Evolutionary conservation across 2,888 invertebrate genomes (phyloP).

Genomic region (Coelopa pilipes): DNA sequence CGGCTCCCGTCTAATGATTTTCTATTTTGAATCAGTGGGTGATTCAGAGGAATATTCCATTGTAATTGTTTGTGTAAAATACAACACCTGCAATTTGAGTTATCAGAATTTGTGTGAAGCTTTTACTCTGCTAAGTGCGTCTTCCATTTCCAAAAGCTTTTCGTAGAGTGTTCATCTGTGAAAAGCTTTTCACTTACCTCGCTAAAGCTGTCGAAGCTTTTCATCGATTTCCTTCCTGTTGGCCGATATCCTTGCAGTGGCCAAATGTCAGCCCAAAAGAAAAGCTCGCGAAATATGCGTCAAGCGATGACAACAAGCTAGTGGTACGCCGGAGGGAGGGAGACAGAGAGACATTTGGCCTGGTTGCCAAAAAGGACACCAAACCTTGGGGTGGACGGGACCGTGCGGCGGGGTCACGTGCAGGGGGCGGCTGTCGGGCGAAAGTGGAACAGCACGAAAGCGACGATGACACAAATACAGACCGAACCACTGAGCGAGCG

Average conservation of each 20-base stretch:
- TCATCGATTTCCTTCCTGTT: background rate
- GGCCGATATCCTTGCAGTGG: background rate
- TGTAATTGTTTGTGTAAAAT: background rate
- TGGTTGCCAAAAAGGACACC: slow-evolving; percentile 34
- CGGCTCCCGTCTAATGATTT: background rate
- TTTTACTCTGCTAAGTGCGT: too few relatives aligned
- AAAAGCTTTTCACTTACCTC: background rate
- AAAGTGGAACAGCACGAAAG: slow-evolving; percentile 10
- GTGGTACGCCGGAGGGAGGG: background rate
- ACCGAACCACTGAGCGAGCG: background rate
- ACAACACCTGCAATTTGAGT: too few relatives aligned
- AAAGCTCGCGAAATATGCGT: slow-evolving; percentile 1
- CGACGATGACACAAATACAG: slow-evolving; percentile 26
- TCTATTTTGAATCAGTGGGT: background rate
- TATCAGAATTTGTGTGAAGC: background rate
- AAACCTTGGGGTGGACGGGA: background rate
- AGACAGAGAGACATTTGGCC: slow-evolving; percentile 4
- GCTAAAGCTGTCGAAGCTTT: background rate
- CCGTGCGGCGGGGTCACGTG: background rate
- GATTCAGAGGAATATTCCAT: background rate
- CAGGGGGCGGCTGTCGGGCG: background rate
- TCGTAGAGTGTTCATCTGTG: background rate
- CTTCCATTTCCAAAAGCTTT: background rate
- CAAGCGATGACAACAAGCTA: slow-evolving; percentile 15
- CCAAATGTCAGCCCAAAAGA: slow-evolving; percentile 8